Conservation (phyloP, 1,140 invertebrate genomes). For the Lethrus apterus region DNA sequence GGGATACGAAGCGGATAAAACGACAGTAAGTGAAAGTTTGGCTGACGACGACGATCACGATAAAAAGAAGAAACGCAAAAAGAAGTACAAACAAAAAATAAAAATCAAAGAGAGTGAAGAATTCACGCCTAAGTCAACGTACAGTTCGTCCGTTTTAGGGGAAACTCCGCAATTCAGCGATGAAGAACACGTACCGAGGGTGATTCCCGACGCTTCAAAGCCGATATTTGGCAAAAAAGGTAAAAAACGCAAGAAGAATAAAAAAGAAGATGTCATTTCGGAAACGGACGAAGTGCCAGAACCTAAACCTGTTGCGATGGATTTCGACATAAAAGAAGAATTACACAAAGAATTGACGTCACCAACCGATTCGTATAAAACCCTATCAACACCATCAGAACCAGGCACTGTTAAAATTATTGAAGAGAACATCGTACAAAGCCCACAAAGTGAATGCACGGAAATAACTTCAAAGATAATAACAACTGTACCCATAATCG, state of each 20-base stretch:
- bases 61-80: slow-evolving; percentile 43
- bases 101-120: slow-evolving; percentile 41
- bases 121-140: slow-evolving; percentile 39
- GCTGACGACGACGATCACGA: slow-evolving; percentile 37
- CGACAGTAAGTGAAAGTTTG: slow-evolving; percentile 48
- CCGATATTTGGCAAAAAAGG: slow-evolving; percentile 39
- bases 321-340: slow-evolving; percentile 27
- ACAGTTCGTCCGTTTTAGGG: slow-evolving; percentile 33
- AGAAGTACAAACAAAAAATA: slow-evolving; percentile 49
- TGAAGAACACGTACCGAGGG: slow-evolving; percentile 23
- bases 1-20: slow-evolving; percentile 46
- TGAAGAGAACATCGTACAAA: slow-evolving; percentile 49
- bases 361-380: slow-evolving; percentile 48
- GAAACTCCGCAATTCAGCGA: slow-evolving; percentile 37
- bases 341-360: slow-evolving; percentile 33
- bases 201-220: slow-evolving; percentile 32
- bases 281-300: slow-evolving; percentile 25
- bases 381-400: slow-evolving; percentile 49
- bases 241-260: slow-evolving; percentile 29
- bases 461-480: slow-evolving; percentile 46
- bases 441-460: slow-evolving; percentile 40
- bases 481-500: slow-evolving; percentile 50
- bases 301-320: slow-evolving; percentile 28
- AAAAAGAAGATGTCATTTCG: slow-evolving; percentile 23
- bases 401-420: slow-evolving; percentile 53